Percentiles rank a stretch among this genome's conserved stretches.
These are phyloP conservation scores for Porites lutea DNA, from an alignment of 64 coral and sea anemone species.

Conservation along the genomic window DNA sequence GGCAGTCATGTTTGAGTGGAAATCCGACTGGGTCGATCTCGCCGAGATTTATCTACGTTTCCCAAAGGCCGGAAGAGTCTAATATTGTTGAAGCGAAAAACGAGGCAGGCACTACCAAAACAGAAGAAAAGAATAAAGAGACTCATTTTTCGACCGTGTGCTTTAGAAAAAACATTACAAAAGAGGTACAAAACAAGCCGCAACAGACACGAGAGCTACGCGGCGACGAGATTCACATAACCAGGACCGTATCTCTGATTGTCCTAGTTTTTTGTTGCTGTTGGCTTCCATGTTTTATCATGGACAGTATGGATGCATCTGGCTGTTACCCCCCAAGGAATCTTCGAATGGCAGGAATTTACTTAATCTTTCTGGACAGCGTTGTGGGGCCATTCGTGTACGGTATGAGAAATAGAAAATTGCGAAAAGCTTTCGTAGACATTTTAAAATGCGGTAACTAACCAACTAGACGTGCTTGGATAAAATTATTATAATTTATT, in stretches of 20 bases:
- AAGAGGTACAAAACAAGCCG: neutral
- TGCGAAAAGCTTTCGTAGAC: constrained; percentile 11
- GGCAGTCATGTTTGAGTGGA: neutral
- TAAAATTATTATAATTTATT: too few species aligned
- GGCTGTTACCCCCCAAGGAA: constrained; percentile 28
- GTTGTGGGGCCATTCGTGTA: constrained; percentile 61
- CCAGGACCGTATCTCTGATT: constrained; percentile 53
- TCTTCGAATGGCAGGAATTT: constrained; percentile 47
- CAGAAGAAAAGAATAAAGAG: neutral
- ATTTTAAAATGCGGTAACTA: constrained; percentile 6
- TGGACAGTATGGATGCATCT: constrained; percentile 47
- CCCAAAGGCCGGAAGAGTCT: neutral
- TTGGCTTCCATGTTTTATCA: constrained; percentile 65
- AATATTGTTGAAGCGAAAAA: neutral
- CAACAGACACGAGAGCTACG: neutral
- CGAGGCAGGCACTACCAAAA: neutral
- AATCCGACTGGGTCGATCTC: neutral
- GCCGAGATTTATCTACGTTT: neutral
- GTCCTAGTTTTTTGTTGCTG: constrained; percentile 58
- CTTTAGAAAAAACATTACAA: neutral
- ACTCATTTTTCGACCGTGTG: neutral
- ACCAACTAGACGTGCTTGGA: neutral
- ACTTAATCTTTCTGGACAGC: constrained; percentile 49
- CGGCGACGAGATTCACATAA: constrained; percentile 59
- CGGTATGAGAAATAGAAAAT: constrained; percentile 43